Conservation (phyloP, 2,797 vertebrate genomes). For the Podarcis siculus region DNA sequence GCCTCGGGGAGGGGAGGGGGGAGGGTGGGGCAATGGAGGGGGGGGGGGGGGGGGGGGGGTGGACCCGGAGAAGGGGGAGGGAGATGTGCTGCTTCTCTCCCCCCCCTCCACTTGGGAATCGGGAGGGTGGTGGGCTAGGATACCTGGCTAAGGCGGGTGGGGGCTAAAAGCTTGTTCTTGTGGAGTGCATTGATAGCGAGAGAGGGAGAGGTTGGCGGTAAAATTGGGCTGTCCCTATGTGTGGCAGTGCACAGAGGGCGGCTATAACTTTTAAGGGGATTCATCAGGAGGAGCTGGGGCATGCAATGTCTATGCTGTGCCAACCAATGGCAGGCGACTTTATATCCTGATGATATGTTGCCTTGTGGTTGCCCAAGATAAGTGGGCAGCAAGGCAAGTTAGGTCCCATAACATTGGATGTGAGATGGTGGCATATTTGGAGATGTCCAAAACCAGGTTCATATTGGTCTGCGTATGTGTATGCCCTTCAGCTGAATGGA, state of each 20-base stretch:
- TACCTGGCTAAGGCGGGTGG: background rate
- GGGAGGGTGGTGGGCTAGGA: background rate
- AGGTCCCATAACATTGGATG: too few relatives aligned
- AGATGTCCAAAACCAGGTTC: background rate
- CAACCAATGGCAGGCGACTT: too few relatives aligned
- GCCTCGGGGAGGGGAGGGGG: background rate
- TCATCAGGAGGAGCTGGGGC: too few relatives aligned
- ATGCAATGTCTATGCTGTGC: background rate
- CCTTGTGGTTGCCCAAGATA: too few relatives aligned
- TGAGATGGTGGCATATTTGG: background rate
- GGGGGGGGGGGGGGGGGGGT: rapidly evolving
- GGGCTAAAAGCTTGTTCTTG: background rate
- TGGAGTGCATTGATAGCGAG: background rate
- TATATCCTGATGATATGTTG: too few relatives aligned
- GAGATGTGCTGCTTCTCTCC: background rate
- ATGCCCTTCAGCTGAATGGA: background rate
- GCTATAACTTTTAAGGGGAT: too few relatives aligned
- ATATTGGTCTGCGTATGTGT: background rate
- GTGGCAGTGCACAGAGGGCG: background rate
- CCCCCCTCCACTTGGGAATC: too few relatives aligned
- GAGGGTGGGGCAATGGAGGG: rapidly evolving
- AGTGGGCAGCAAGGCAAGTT: too few relatives aligned
- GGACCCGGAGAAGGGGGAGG: background rate
- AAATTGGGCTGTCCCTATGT: background rate
- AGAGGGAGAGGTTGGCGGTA: background rate